Evolutionary conservation across 1,140 invertebrate genomes (phyloP), one percentile per base, ranked within the genome.

Genomic region (Periplaneta americana): DNA sequence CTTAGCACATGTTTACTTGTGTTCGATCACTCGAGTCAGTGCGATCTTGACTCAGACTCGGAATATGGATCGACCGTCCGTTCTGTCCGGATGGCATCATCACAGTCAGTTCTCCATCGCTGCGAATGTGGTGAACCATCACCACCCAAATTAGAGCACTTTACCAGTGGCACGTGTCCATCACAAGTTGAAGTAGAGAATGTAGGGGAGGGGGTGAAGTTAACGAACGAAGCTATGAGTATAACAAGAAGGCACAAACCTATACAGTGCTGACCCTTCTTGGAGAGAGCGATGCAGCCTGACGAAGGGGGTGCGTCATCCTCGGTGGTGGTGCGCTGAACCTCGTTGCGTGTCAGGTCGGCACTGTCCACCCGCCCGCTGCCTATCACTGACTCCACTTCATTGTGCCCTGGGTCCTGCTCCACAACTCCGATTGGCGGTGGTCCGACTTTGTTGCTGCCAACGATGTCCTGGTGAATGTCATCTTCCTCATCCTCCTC

Each of bases 161-260:
- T 36, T n/a, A 18, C 8, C 34, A 36, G 34, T 31, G n/a, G 11
- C 34, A 36, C 13, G 34, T 78, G 35, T 28, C 76, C 3, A 28
- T 78, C 76, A 36, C 28, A 34, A 28, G 28, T 28, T 36, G 76
- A 34, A 34, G 34, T 13, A 37, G 31, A 36, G 28, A 36, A 34
- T 10, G 13, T 11, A 9, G 35, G 22, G 35, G n/a, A 39, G 28
- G 37, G 28, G 35, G 36, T 28, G 37, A 34, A 36, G 28, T 34
- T 22, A n/a, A 78, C 22, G 39, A 32, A 18, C 33, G 75, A 77
- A 39, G 77, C 39, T 77, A 82, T 28, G 34, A 76, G 28, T 76
- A 82, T 34, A 18, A 74, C 31, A 82, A 82, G 80, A 74, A 80
- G 74, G 74, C 74, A 82, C 82, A 81, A 82, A 82, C 82, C 82